These are phyloP conservation scores for Athalia circularis DNA, from an alignment of 2,888 invertebrate genomes.

Conservation along the genomic window DNA sequence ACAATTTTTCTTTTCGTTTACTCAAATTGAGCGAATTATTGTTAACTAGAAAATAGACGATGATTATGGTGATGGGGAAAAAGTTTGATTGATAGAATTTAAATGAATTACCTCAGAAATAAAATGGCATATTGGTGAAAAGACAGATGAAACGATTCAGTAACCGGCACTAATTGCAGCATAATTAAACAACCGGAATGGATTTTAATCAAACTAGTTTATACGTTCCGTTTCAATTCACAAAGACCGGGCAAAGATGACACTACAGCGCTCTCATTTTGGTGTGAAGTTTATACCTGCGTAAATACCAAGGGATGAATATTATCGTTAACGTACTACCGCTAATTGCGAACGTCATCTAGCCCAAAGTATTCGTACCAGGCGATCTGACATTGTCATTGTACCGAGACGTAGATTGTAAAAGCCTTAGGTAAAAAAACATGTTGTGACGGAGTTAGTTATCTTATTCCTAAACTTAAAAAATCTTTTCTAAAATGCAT, in stretches of 20 bases:
- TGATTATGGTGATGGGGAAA: neutral
- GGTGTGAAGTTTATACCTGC: too few species aligned
- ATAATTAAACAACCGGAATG: too few species aligned
- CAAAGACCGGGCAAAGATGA: too few species aligned
- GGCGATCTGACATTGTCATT: slow-evolving; percentile 18
- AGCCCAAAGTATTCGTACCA: slow-evolving; percentile 47
- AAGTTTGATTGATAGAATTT: neutral
- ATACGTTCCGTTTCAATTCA: too few species aligned
- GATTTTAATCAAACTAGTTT: too few species aligned
- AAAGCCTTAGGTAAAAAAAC: neutral
- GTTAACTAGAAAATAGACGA: neutral
- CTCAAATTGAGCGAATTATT: neutral
- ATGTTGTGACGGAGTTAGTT: neutral
- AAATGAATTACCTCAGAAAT: too few species aligned
- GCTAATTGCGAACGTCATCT: slow-evolving; percentile 24
- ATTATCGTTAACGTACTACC: too few species aligned
- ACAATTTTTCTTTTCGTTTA: neutral
- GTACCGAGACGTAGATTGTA: neutral
- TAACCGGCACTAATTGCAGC: too few species aligned
- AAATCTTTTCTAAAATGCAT: slow-evolving; percentile 32
- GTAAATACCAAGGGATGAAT: too few species aligned
- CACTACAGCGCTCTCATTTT: too few species aligned
- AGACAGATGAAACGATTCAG: too few species aligned
- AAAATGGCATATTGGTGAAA: too few species aligned
- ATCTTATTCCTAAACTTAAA: slow-evolving; percentile 19